Conservation (phyloP, 2,888 invertebrate species). For the Lochmaea crataegi region DNA sequence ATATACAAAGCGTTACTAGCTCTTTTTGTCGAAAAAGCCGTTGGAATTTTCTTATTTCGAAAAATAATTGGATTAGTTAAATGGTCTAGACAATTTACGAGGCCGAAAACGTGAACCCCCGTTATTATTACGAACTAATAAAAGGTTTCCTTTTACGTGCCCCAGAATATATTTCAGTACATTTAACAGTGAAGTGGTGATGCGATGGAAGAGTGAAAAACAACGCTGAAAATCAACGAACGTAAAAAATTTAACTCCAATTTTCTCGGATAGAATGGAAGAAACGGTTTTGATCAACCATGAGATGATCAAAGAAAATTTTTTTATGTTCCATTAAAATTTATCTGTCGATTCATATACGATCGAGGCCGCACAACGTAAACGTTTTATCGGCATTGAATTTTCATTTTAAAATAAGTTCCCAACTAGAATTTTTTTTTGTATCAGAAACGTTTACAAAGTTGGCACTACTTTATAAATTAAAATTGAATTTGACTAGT, state of each 20-base stretch:
- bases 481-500: no score
- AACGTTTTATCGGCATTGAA: no score
- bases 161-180: slow-evolving; percentile 29
- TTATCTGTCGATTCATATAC: no score
- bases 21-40: slow-evolving; percentile 27
- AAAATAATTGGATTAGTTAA: slow-evolving; percentile 37
- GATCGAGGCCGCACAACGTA: no score
- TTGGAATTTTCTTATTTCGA: slow-evolving; percentile 21
- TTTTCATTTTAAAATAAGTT: no score
- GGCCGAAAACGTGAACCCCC: slow-evolving; percentile 7
- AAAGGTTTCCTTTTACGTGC: slow-evolving; percentile 26
- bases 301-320: neutral
- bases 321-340: no score
- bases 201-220: slow-evolving; percentile 7
- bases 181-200: slow-evolving; percentile 15
- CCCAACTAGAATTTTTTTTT: no score
- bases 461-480: no score
- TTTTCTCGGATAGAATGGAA: neutral
- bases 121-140: slow-evolving; percentile 28
- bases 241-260: slow-evolving; percentile 1
- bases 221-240: neutral
- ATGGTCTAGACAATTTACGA: slow-evolving; percentile 34
- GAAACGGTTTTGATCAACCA: neutral
- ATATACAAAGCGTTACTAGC: neutral
- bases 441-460: no score